phyloP scores from a whole-genome alignment of 2,888 invertebrate genomes.

The Drosophila anomelani region DNA sequence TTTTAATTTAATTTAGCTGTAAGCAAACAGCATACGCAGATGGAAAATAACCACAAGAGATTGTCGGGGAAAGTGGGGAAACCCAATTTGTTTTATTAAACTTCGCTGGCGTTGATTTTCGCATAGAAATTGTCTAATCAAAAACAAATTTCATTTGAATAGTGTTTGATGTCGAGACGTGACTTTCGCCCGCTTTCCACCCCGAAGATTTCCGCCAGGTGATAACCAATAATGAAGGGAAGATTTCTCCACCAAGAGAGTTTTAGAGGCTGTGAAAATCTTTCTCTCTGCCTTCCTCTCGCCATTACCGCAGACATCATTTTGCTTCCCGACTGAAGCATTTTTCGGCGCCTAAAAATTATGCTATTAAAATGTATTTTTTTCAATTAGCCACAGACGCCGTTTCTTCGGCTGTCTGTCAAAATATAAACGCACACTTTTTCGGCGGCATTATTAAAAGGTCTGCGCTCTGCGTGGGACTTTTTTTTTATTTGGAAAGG shows the following conservation, averaged over 20 bases:
- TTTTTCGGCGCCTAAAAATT: constrained; percentile 55
- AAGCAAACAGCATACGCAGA: constrained; percentile 23
- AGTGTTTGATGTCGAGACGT: constrained; percentile 62
- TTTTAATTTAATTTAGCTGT: constrained; percentile 71
- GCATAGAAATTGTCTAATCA: constrained; percentile 74
- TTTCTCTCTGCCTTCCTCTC: neutral
- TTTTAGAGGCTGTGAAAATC: neutral
- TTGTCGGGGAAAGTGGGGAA: constrained; percentile 12
- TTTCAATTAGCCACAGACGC: constrained; percentile 60
- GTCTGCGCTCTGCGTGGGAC: constrained; percentile 56
- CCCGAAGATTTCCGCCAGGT: constrained; percentile 26
- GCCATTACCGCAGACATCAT: neutral
- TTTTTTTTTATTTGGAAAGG: constrained; percentile 40
- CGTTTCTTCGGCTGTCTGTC: constrained; percentile 39
- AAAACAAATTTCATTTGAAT: constrained; percentile 67
- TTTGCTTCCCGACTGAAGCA: constrained; percentile 13
- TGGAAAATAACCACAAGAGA: constrained; percentile 14
- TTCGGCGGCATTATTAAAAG: constrained; percentile 44
- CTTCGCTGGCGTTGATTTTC: constrained; percentile 52
- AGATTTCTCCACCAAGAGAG: neutral
- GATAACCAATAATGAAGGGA: constrained; percentile 38
- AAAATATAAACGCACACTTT: constrained; percentile 21
- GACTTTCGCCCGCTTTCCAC: constrained; percentile 25
- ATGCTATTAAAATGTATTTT: constrained; percentile 69
- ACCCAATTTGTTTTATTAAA: constrained; percentile 68